phyloP scores from a whole-genome alignment of 2,113 vertebrate species.

The Opisthocomus hoazin region DNA sequence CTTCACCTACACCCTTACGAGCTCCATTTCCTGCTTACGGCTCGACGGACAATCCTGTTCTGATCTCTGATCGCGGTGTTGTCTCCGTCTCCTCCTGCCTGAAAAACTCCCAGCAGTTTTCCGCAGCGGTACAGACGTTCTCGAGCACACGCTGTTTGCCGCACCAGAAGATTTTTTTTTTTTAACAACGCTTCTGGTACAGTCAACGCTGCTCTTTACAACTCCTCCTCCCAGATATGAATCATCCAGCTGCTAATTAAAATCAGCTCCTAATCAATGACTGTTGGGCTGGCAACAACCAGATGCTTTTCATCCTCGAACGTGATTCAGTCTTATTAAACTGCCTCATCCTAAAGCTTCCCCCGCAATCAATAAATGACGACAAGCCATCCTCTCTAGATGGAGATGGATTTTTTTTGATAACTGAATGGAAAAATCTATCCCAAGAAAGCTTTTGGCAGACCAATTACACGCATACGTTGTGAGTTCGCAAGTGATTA shows the following conservation, averaged over 20 bases:
- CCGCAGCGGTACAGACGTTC: not conserved
- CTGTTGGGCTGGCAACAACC: not conserved
- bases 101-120: not conserved
- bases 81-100: not conserved
- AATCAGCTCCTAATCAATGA: not conserved
- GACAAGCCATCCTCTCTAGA: fast-evolving
- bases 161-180: too few relatives aligned
- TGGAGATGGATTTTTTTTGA: not conserved
- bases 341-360: not conserved
- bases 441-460: fast-evolving
- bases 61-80: not conserved
- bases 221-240: not conserved
- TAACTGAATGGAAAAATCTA: fast-evolving
- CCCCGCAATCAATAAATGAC: fast-evolving
- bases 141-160: not conserved
- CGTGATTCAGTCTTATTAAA: not conserved
- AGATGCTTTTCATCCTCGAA: not conserved
- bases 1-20: not conserved
- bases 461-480: fast-evolving
- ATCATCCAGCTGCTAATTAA: not conserved
- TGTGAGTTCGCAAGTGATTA: not conserved
- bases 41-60: not conserved
- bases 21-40: not conserved
- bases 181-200: not conserved
- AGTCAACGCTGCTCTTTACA: fast-evolving